Evolutionary conservation across 1,140 invertebrate species (phyloP).

Genomic region (Euschistus heros): DNA sequence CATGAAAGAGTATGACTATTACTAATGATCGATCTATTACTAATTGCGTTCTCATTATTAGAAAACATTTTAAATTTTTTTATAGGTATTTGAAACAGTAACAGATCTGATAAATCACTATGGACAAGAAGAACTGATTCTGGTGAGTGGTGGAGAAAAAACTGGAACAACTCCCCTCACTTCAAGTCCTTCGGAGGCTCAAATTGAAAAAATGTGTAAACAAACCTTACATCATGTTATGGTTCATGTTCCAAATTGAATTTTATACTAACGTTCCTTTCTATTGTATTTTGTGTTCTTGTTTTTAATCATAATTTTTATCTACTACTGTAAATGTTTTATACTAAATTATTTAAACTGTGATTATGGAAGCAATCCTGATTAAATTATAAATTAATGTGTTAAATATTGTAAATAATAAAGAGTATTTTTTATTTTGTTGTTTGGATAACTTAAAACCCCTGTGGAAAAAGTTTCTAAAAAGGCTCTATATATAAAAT

Average conservation of each 20-base stretch:
- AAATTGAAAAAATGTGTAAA: slow-evolving; percentile 6
- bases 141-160: slow-evolving; percentile 19
- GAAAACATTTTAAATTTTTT: not conserved
- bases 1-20: slow-evolving; percentile 23
- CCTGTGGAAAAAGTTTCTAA: too few species aligned
- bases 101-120: slow-evolving; percentile 10
- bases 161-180: not conserved
- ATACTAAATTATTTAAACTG: too few species aligned
- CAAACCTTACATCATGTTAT: not conserved
- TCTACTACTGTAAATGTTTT: too few species aligned
- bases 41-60: too few species aligned
- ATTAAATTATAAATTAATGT: too few species aligned
- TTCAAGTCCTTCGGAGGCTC: not conserved
- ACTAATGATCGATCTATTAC: not conserved
- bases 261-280: not conserved
- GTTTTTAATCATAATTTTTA: too few species aligned
- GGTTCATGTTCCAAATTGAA: slow-evolving; percentile 1
- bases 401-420: too few species aligned
- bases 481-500: too few species aligned
- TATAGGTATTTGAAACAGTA: slow-evolving; percentile 12
- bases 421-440: too few species aligned
- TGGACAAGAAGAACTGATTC: slow-evolving; percentile 16
- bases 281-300: not conserved
- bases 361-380: too few species aligned
- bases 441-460: too few species aligned